Conservation (phyloP, 2,888 invertebrate genomes). For the Drosophila paracracens region DNA sequence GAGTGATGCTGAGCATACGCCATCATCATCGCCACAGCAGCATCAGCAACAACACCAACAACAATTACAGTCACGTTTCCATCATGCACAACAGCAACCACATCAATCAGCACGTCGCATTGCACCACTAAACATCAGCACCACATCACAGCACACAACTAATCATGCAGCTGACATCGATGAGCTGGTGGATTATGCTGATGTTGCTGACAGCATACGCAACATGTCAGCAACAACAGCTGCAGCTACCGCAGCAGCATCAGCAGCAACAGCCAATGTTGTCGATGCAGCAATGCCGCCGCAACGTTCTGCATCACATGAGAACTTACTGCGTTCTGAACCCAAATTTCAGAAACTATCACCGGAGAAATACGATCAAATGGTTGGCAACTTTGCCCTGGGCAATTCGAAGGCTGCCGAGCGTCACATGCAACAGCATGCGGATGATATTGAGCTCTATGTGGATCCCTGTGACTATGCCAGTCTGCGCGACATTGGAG, state of each 20-base stretch:
- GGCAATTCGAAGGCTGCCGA: conserved; percentile 60
- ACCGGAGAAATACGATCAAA: conserved; percentile 82
- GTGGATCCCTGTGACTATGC: conserved; percentile 83
- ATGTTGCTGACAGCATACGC: conserved; percentile 82
- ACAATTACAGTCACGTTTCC: conserved; percentile 64
- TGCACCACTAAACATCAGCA: conserved; percentile 63
- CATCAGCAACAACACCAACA: conserved; percentile 45
- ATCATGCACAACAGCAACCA: conserved; percentile 58
- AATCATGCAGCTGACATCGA: conserved; percentile 69
- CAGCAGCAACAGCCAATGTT: conserved; percentile 33
- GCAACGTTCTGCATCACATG: conserved; percentile 77
- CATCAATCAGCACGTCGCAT: conserved; percentile 69
- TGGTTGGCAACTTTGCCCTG: conserved; percentile 77
- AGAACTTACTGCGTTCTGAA: conserved; percentile 82
- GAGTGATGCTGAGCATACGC: conserved; percentile 71
- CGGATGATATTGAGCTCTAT: conserved; percentile 83
- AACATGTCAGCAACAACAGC: conserved; percentile 57
- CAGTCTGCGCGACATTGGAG: conserved; percentile 85
- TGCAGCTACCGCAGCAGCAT: conserved; percentile 13
- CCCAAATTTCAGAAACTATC: conserved; percentile 84
- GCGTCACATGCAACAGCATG: conserved; percentile 76
- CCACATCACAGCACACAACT: conserved; percentile 56
- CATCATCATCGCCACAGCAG: conserved; percentile 52
- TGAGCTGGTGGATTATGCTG: conserved; percentile 81
- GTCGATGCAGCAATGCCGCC: conserved; percentile 43